Conservation (phyloP, 2,888 invertebrate genomes). For the Caradrina clavipalpis region DNA sequence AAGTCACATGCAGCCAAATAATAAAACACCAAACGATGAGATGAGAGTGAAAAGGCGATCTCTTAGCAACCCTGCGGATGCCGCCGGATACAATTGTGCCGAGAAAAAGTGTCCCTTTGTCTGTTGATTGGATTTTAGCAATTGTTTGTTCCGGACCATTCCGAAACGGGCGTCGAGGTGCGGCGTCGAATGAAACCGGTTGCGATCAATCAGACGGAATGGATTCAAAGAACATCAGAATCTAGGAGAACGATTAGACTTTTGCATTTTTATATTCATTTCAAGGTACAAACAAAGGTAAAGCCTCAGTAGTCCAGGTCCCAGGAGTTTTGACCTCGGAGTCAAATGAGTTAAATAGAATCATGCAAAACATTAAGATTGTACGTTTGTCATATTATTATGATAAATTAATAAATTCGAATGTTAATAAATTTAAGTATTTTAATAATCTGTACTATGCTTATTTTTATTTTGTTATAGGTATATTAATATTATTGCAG, state of each 20-base stretch:
- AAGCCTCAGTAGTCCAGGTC: too few relatives aligned
- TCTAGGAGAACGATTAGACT: conserved; percentile 12
- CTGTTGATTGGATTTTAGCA: conserved; percentile 65
- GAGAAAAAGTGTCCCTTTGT: conserved; percentile 66
- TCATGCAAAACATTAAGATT: too few relatives aligned
- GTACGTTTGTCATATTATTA: too few relatives aligned
- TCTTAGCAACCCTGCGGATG: conserved; percentile 45
- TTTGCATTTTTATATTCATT: not conserved
- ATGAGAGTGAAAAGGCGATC: conserved; percentile 21
- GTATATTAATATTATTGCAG: too few relatives aligned
- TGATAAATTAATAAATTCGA: too few relatives aligned
- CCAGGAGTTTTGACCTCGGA: too few relatives aligned
- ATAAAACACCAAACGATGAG: conserved; percentile 20
- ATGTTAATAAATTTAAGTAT: too few relatives aligned
- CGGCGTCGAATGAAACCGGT: conserved; percentile 47
- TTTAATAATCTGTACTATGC: too few relatives aligned
- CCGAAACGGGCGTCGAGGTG: conserved; percentile 48
- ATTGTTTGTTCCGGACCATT: conserved; percentile 61
- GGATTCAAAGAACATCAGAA: conserved; percentile 26
- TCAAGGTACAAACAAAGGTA: too few relatives aligned
- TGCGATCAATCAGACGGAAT: conserved; percentile 52
- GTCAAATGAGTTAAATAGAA: too few relatives aligned
- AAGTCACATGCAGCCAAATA: conserved; percentile 16
- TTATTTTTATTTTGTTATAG: too few relatives aligned
- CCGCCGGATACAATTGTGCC: conserved; percentile 49